phyloP scores from a whole-genome alignment of 35 echinoderm and acorn worm genomes.

The Apostichopus parvimensis region DNA sequence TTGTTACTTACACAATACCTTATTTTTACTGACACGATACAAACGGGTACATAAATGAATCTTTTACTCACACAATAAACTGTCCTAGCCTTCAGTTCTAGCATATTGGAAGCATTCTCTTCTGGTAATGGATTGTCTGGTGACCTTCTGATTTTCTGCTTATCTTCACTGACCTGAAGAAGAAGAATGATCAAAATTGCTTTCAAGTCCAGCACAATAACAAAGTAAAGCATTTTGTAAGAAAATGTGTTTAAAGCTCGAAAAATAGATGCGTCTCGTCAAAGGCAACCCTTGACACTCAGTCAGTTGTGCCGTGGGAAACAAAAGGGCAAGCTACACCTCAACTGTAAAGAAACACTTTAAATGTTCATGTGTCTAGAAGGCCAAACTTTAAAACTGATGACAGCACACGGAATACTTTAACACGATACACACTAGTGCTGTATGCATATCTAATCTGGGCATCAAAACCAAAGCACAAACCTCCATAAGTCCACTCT shows the following conservation, averaged over 20 bases:
- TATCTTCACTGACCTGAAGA: conserved; percentile 87
- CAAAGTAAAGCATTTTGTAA: no score
- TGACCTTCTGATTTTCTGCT: conserved; percentile 79
- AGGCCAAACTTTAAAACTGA: no score
- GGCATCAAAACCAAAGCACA: background rate
- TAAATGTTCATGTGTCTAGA: no score
- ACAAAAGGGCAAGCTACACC: background rate
- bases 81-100: conserved; percentile 72
- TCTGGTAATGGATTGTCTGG: conserved; percentile 83
- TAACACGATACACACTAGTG: no score
- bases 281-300: no score
- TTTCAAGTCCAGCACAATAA: no score
- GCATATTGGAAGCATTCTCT: conserved; percentile 78
- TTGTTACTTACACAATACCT: no score
- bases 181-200: background rate
- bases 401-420: no score
- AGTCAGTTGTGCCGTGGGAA: background rate
- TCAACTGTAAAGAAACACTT: background rate
- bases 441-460: no score
- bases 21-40: background rate
- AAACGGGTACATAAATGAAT: no score
- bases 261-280: no score
- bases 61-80: conserved; percentile 92
- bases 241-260: no score
- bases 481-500: conserved; percentile 83